Percentiles rank a stretch among this genome's conserved stretches.
Evolutionary conservation across 2,797 vertebrate species (phyloP).

Genomic region (Pachyuromys duprasi): DNA sequence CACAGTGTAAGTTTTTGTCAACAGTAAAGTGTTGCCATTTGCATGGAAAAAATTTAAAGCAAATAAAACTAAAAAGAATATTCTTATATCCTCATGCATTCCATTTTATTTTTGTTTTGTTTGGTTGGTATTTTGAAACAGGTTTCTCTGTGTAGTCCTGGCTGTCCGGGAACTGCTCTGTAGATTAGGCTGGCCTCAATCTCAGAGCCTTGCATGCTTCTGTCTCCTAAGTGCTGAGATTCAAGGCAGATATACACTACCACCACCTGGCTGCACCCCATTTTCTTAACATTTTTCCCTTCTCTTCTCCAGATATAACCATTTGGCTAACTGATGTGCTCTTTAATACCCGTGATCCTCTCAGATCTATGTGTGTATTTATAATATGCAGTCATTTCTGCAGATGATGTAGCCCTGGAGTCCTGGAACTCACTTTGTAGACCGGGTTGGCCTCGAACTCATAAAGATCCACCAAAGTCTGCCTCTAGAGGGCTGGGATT

Average conservation of each 20-base stretch:
- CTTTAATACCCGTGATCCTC: not conserved
- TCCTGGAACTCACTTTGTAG: not conserved
- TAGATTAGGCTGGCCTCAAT: not conserved
- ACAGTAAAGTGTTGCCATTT: slow-evolving; percentile 62
- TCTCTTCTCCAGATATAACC: not conserved
- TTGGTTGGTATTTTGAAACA: not conserved
- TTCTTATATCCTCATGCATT: not conserved
- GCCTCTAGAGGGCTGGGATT: not conserved
- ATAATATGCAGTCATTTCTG: not conserved
- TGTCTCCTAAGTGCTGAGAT: not conserved
- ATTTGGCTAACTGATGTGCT: not conserved
- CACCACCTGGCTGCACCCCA: not conserved
- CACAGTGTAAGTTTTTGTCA: slow-evolving; percentile 65
- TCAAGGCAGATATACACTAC: not conserved
- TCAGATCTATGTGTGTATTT: not conserved
- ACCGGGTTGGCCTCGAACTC: not conserved
- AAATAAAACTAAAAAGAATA: slow-evolving; percentile 76
- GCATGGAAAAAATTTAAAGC: slow-evolving; percentile 77
- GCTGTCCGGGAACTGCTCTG: not conserved
- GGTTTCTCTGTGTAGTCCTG: not conserved
- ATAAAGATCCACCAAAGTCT: not conserved
- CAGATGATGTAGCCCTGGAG: not conserved
- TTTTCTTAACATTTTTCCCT: not conserved
- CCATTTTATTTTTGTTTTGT: no score
- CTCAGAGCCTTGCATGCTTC: not conserved